phyloP scores from a whole-genome alignment of 2,797 vertebrate species.

The Hybognathus amarus region DNA sequence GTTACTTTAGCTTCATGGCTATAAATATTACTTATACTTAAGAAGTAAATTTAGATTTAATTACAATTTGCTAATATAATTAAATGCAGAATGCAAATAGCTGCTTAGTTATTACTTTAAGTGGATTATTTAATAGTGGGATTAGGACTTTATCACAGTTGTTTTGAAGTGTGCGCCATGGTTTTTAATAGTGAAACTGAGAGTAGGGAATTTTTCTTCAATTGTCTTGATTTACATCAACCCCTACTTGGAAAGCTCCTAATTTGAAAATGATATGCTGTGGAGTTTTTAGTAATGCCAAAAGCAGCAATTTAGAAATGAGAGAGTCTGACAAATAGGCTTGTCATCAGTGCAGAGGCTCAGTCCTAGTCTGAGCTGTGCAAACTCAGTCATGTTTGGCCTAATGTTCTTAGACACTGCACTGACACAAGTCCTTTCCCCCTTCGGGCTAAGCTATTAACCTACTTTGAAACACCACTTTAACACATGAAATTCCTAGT shows the following conservation, averaged over 20 bases:
- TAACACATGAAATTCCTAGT: slow-evolving; percentile 45
- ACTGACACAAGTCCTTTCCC: slow-evolving; percentile 46
- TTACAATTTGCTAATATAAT: neutral
- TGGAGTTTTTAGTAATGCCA: neutral
- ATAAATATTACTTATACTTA: neutral
- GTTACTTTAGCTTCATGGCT: neutral
- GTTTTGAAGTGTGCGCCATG: slow-evolving; percentile 1
- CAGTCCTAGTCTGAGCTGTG: slow-evolving; percentile 28
- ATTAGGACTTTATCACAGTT: neutral
- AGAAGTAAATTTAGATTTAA: slow-evolving; percentile 2
- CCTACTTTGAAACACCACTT: slow-evolving; percentile 57
- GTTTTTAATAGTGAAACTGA: slow-evolving; percentile 9
- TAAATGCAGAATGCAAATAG: neutral
- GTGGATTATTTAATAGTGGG: neutral
- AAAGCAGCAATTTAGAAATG: neutral
- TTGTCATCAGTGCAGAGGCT: slow-evolving; percentile 18
- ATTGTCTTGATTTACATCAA: slow-evolving; percentile 2
- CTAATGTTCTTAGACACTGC: slow-evolving; percentile 48
- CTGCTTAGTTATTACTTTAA: neutral
- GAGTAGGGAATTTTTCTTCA: neutral
- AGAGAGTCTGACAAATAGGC: neutral
- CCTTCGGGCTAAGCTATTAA: slow-evolving; percentile 60
- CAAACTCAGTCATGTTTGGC: slow-evolving; percentile 43
- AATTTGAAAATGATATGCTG: neutral
- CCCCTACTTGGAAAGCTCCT: slow-evolving; percentile 2